Base-by-base conservation (phyloP, 1,140 invertebrate genomes). In the Drosophila hydei region DNA sequence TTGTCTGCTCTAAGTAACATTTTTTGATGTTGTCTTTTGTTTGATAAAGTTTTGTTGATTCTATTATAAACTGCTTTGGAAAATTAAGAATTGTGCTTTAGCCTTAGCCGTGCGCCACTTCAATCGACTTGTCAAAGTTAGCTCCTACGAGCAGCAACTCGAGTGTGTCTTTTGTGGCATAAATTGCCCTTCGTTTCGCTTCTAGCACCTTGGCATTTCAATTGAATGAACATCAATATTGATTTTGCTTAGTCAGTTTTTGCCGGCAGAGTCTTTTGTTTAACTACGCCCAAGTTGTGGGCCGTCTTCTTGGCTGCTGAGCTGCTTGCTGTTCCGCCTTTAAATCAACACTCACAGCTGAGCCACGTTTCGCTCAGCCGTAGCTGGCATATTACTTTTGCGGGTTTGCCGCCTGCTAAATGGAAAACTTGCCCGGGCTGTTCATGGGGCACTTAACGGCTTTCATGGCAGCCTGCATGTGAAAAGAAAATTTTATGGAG, bases 191-290 rank as follows among this genome's bases (percentile, higher is more conserved):
- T 27, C 30, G 9, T 7, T 12, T 16, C 19, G 19, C 43, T 36
- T 30, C 19, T 71, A 51, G 38, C 69, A 72, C 62, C 69, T 72
- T 67, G 52, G 25, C 54, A 38, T 64, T 71, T 71, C 58, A 79
- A 76, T 79, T 51, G 50, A 80, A 64, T 68, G 63, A 73, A 76
- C 77, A 76, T 70, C 60, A 73, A 74, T 77, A 81, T 80, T 77
- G 73, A 77, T 81, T 81, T 81, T 64, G 56, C 51, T 73, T 62
- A 70, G 65, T 58, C 59, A 56, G 65, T 74, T 59, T 58, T 45
- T 58, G 48, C 50, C 56, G 36, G 54, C 47, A 38, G 11, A 47
- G 60, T 64, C 62, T 64, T 80, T 79, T 75, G 72, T 80, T 80
- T 79, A 79, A 79, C 60, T 68, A 78, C 40, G 62, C 62, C 69